phyloP scores from a whole-genome alignment of 2,113 vertebrate genomes.

The Pituophis catenifer region DNA sequence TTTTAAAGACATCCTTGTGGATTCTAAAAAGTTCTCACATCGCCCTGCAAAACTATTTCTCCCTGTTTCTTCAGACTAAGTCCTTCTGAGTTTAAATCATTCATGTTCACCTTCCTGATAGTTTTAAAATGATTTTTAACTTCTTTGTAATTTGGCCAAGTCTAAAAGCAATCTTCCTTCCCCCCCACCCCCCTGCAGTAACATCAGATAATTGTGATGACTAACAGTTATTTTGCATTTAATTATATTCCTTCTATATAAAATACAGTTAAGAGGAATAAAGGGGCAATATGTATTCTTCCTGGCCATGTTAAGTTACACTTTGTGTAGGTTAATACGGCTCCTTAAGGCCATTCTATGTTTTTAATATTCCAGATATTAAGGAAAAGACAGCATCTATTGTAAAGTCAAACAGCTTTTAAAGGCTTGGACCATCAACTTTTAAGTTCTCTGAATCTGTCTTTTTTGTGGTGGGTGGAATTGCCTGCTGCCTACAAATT shows the following conservation, averaged over 20 bases:
- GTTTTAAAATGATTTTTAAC: not conserved
- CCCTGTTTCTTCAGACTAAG: not conserved
- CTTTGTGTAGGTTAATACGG: not conserved
- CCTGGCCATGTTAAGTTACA: not conserved
- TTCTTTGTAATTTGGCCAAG: not conserved
- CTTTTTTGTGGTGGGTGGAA: constrained; percentile 55
- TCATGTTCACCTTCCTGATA: not conserved
- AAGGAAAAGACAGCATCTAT: not conserved
- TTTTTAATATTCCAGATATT: not conserved
- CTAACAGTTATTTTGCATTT: not conserved
- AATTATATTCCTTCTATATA: not conserved
- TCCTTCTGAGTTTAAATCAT: not conserved
- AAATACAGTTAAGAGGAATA: not conserved
- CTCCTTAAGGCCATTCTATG: not conserved
- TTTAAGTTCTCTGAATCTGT: constrained; percentile 4
- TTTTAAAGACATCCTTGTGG: not conserved
- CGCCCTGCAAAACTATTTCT: not conserved
- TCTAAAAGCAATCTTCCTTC: not conserved
- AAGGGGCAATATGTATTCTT: not conserved
- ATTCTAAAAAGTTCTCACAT: not conserved
- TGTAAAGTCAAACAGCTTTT: not conserved
- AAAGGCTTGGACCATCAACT: not conserved
- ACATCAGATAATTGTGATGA: not conserved
- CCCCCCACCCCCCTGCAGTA: too few relatives aligned
- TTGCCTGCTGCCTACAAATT: constrained; percentile 59